phyloP scores from a whole-genome alignment of 2,797 vertebrate species.

The Coluber constrictor region DNA sequence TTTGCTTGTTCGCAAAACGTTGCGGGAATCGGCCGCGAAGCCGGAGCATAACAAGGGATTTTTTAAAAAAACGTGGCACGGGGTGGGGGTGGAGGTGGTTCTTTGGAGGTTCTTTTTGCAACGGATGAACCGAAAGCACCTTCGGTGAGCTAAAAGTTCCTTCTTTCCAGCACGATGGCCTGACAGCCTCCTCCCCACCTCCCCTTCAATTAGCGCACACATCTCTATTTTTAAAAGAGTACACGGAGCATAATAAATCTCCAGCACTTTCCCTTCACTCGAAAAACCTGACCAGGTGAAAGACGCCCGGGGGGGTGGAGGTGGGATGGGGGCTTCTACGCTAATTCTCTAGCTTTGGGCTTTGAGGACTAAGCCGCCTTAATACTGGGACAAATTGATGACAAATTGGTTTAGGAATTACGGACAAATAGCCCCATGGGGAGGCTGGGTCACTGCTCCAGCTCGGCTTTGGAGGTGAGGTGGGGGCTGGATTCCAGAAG shows the following conservation, averaged over 20 bases:
- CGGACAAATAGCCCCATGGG: background rate
- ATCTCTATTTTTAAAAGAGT: background rate
- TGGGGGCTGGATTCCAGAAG: background rate
- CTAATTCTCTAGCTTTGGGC: background rate
- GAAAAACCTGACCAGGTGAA: background rate
- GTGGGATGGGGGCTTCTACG: rapidly evolving
- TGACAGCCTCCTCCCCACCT: no score
- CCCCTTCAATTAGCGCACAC: background rate
- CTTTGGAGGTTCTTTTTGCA: background rate
- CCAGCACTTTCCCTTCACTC: background rate
- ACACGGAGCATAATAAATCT: background rate
- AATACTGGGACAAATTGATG: background rate
- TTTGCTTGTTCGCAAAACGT: no score
- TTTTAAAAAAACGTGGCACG: no score
- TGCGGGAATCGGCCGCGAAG: background rate
- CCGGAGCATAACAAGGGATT: background rate
- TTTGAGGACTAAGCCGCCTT: background rate
- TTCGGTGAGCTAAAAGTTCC: no score
- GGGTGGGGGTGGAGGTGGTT: background rate
- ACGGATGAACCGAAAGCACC: background rate
- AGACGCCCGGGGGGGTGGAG: background rate
- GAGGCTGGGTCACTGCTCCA: background rate
- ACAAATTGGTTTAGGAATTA: background rate
- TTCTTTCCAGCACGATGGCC: background rate
- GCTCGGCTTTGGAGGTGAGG: background rate